phyloP scores from a whole-genome alignment of 1,140 invertebrate genomes.

The Stegodyphus mimosarum region DNA sequence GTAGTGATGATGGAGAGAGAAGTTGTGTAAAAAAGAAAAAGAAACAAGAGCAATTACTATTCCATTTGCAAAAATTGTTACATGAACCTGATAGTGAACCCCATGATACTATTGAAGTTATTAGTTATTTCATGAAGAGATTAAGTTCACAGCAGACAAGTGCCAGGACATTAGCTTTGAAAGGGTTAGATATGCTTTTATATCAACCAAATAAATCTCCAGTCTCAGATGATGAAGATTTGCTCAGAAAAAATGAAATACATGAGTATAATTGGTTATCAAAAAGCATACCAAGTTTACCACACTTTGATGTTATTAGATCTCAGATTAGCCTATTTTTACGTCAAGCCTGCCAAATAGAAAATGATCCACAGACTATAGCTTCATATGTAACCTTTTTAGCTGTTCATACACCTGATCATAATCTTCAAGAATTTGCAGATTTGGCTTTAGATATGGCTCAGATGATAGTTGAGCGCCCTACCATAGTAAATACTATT shows the following conservation, averaged over 20 bases:
- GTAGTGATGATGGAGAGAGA: conserved; percentile 65
- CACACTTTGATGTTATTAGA: conserved; percentile 71
- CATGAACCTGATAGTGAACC: conserved; percentile 70
- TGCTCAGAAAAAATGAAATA: conserved; percentile 44
- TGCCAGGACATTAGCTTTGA: conserved; percentile 79
- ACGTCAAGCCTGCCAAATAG: conserved; percentile 83
- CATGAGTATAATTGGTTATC: conserved; percentile 78
- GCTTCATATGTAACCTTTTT: conserved; percentile 90
- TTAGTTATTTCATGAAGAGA: conserved; percentile 91
- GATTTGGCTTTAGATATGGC: conserved; percentile 79
- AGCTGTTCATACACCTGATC: conserved; percentile 77
- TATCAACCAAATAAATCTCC: conserved; percentile 68
- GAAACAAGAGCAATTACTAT: conserved; percentile 83
- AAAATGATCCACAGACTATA: conserved; percentile 86
- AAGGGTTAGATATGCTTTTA: conserved; percentile 77
- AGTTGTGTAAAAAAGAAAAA: conserved; percentile 70
- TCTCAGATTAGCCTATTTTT: conserved; percentile 66
- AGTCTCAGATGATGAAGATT: conserved; percentile 66
- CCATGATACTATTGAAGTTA: conserved; percentile 78
- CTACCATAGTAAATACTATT: conserved; percentile 85
- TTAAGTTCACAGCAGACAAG: conserved; percentile 83
- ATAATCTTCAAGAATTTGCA: conserved; percentile 72
- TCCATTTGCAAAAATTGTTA: conserved; percentile 76
- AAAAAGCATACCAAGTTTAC: conserved; percentile 73
- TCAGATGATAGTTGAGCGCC: conserved; percentile 92